Evolutionary conservation across 2,888 invertebrate genomes (phyloP).

Genomic region (Cecidostiba fungosa): DNA sequence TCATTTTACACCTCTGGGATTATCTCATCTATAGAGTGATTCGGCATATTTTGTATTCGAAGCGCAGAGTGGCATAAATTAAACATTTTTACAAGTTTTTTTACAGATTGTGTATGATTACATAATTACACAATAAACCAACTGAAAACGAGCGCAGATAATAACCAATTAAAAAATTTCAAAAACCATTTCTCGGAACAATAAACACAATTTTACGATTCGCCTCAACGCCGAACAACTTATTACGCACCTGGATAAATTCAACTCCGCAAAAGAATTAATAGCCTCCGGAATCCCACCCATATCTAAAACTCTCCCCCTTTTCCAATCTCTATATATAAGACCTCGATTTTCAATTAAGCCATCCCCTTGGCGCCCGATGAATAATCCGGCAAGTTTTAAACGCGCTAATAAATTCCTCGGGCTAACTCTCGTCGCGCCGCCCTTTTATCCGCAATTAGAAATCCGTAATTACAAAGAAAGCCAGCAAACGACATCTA

Average conservation of each 20-base stretch:
- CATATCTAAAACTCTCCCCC: neutral
- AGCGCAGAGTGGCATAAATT: too few relatives aligned
- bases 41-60: neutral
- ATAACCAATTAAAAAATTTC: neutral
- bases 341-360: slow-evolving; percentile 58
- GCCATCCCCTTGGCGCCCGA: neutral
- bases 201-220: neutral
- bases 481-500: neutral
- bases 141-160: too few relatives aligned
- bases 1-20: too few relatives aligned
- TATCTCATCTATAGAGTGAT: neutral
- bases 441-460: slow-evolving; percentile 50
- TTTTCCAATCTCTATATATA: too few relatives aligned
- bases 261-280: slow-evolving; percentile 7
- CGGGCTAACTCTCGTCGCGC: neutral
- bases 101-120: too few relatives aligned
- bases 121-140: too few relatives aligned
- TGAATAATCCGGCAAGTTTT: slow-evolving; percentile 56
- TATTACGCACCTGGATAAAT: neutral
- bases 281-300: neutral
- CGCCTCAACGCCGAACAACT: neutral
- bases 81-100: too few relatives aligned
- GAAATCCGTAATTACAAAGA: slow-evolving; percentile 57
- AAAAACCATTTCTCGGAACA: neutral
- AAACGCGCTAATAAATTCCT: slow-evolving; percentile 51